Conservation (phyloP, 1,140 invertebrate species). For the Battus philenor region DNA sequence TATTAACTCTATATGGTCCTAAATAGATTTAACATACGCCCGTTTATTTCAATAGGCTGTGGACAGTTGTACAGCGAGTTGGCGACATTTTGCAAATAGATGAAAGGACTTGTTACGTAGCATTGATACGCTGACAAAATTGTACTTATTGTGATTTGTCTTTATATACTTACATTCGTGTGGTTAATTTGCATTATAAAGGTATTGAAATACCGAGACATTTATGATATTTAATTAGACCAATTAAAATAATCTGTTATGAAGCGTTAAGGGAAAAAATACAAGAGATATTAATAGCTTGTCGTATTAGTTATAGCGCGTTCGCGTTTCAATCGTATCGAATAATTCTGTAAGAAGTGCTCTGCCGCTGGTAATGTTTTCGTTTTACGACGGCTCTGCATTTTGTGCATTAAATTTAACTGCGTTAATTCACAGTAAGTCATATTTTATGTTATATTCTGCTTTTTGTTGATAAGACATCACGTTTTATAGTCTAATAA, state of each 20-base stretch:
- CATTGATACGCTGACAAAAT: no score
- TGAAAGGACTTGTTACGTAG: no score
- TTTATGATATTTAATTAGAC: not conserved
- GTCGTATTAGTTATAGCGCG: not conserved
- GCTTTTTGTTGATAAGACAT: slow-evolving; percentile 25
- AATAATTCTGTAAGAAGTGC: slow-evolving; percentile 7
- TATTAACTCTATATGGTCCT: slow-evolving; percentile 17
- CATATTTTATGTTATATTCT: slow-evolving; percentile 25
- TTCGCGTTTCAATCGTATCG: not conserved
- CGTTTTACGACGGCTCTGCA: slow-evolving; percentile 13
- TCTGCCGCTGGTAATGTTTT: slow-evolving; percentile 1
- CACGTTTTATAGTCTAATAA: slow-evolving; percentile 42
- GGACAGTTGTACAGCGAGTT: no score
- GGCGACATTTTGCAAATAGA: no score
- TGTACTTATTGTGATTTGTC: no score
- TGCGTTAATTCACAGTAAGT: slow-evolving; percentile 23
- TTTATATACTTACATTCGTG: no score
- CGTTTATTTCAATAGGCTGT: slow-evolving; percentile 40
- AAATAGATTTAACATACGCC: slow-evolving; percentile 20
- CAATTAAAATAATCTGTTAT: not conserved
- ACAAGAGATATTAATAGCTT: not conserved
- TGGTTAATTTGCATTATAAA: slow-evolving; percentile 32
- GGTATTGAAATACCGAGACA: not conserved
- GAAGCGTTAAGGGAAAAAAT: not conserved
- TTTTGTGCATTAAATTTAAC: slow-evolving; percentile 14